These are phyloP conservation scores for Caiman crocodilus DNA, from an alignment of 2,797 vertebrate species.

Conservation along the genomic window DNA sequence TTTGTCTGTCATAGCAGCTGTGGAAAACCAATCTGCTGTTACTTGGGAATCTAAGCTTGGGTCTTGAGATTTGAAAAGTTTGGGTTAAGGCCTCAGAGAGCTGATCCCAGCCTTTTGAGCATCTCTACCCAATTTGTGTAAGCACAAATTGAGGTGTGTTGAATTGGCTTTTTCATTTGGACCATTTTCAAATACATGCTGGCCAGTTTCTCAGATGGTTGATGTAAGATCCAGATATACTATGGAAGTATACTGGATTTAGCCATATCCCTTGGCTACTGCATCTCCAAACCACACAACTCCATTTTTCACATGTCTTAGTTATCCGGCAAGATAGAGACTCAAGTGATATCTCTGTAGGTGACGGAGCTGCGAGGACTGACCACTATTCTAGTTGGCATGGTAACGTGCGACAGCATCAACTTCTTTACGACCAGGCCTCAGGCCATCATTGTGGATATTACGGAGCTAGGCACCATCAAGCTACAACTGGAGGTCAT, in stretches of 20 bases:
- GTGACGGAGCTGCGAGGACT: slow-evolving; percentile 94
- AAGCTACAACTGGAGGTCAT: slow-evolving; percentile 95
- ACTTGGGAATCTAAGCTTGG: rapidly evolving
- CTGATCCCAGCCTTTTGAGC: neutral
- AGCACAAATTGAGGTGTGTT: neutral
- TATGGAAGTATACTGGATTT: neutral
- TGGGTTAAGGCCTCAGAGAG: neutral
- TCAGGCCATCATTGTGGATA: slow-evolving; percentile 92
- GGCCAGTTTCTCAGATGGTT: neutral
- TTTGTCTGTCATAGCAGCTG: rapidly evolving
- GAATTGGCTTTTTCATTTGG: too few relatives aligned
- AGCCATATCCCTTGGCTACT: neutral
- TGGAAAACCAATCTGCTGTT: neutral
- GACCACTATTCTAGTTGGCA: slow-evolving; percentile 90
- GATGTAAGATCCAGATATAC: neutral
- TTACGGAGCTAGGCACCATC: slow-evolving; percentile 97
- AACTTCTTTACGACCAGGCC: slow-evolving; percentile 91
- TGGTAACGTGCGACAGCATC: slow-evolving; percentile 89
- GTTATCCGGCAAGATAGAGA: neutral
- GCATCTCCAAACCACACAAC: neutral
- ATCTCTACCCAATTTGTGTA: neutral
- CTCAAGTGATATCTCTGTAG: slow-evolving; percentile 72
- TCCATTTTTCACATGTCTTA: neutral
- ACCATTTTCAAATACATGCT: too few relatives aligned
- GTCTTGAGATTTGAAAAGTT: rapidly evolving